Evolutionary conservation across 1,140 invertebrate species (phyloP).

Genomic region (Antheraea mylitta): DNA sequence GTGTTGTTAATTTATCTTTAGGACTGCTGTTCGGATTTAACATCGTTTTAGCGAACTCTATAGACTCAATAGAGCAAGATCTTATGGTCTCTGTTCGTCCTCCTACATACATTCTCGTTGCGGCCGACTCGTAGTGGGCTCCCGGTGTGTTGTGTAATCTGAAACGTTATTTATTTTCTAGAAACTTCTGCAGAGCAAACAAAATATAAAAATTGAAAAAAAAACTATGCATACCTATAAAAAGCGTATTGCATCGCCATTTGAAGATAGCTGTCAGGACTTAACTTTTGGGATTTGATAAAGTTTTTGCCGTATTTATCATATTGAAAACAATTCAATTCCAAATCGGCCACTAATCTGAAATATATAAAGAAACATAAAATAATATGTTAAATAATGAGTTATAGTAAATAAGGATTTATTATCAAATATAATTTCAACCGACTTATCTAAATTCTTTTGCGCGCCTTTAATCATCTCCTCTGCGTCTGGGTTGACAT

Average conservation of each 20-base stretch:
- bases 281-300: conserved; percentile 89
- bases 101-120: conserved; percentile 87
- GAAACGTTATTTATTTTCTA: background rate
- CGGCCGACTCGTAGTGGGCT: conserved; percentile 94
- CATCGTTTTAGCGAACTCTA: conserved; percentile 88
- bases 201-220: conserved; percentile 4
- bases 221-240: conserved; percentile 80
- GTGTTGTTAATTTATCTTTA: conserved; percentile 79
- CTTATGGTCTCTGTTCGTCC: conserved; percentile 95
- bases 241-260: conserved; percentile 94
- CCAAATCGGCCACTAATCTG: conserved; percentile 85
- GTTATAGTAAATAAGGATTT: background rate
- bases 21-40: conserved; percentile 64
- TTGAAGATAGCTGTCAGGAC: conserved; percentile 96
- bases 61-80: conserved; percentile 89
- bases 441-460: conserved; percentile 81
- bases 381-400: conserved; percentile 13
- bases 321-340: conserved; percentile 87
- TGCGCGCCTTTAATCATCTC: conserved; percentile 79
- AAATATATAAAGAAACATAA: conserved; percentile 38
- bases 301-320: conserved; percentile 89
- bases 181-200: too few species aligned
- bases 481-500: conserved; percentile 74
- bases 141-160: conserved; percentile 87
- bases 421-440: conserved; percentile 8